phyloP scores from a whole-genome alignment of 2,113 vertebrate species.

The Haplotaxodon microlepis region DNA sequence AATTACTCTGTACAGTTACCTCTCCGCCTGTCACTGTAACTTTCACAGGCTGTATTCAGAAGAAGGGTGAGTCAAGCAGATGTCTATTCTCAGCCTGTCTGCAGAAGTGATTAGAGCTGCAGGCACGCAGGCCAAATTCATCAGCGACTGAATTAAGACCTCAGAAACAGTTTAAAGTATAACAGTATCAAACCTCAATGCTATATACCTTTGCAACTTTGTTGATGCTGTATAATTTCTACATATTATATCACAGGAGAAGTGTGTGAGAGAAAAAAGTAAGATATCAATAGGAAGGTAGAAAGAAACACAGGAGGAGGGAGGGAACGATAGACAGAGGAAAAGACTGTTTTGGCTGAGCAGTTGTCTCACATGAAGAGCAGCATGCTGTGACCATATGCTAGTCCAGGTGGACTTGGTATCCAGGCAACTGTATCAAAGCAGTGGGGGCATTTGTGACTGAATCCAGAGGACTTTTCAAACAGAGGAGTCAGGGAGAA shows the following conservation, averaged over 20 bases:
- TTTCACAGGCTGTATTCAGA: slow-evolving; percentile 16
- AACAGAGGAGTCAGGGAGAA: slow-evolving; percentile 53
- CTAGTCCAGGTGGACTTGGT: slow-evolving; percentile 69
- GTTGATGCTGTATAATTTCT: not conserved
- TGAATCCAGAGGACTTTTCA: slow-evolving; percentile 63
- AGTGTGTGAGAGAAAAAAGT: not conserved
- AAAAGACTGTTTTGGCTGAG: slow-evolving; percentile 50
- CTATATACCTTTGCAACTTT: not conserved
- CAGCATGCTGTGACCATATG: slow-evolving; percentile 73
- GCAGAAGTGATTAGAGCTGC: slow-evolving; percentile 46
- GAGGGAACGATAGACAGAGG: not conserved
- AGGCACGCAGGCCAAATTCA: slow-evolving; percentile 22
- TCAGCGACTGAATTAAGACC: slow-evolving; percentile 40
- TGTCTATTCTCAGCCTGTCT: slow-evolving; percentile 36
- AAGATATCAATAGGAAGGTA: not conserved
- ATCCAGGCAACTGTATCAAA: slow-evolving; percentile 74
- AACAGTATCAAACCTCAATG: not conserved
- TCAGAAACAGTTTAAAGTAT: not conserved
- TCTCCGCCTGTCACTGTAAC: slow-evolving; percentile 34
- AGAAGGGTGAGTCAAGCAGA: not conserved
- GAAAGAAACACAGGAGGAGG: not conserved
- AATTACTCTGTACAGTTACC: slow-evolving; percentile 47
- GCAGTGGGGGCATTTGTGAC: slow-evolving; percentile 52
- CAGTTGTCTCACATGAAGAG: slow-evolving; percentile 62
- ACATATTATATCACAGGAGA: not conserved